These are phyloP conservation scores for Drosophila kurseongensis DNA, from an alignment of 1,140 invertebrate genomes.

Conservation along the genomic window DNA sequence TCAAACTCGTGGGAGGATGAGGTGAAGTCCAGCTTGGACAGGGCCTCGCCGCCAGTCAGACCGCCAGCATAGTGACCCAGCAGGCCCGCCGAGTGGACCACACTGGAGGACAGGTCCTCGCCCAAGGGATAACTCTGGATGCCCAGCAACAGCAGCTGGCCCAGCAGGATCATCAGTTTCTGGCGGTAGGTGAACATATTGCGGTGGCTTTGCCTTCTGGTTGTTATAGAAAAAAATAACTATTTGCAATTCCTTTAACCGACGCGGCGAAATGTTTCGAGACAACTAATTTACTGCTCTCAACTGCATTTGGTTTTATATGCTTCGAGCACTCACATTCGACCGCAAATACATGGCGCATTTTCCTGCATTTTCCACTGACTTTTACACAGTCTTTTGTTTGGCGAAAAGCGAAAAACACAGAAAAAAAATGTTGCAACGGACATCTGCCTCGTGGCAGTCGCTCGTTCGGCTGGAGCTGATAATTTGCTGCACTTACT, in stretches of 20 bases:
- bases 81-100: conserved; percentile 56
- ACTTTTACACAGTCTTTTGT: conserved; percentile 51
- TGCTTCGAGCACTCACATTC: conserved; percentile 25
- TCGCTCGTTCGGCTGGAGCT: conserved; percentile 49
- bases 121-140: conserved; percentile 45
- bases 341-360: conserved; percentile 27
- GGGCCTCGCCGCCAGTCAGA: conserved; percentile 58
- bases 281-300: conserved; percentile 75
- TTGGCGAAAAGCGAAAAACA: conserved; percentile 36
- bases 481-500: conserved; percentile 78
- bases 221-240: neutral
- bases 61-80: conserved; percentile 67
- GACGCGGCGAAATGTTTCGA: conserved; percentile 72
- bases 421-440: conserved; percentile 60
- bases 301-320: conserved; percentile 67
- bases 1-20: conserved; percentile 27
- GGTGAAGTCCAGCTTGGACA: conserved; percentile 57
- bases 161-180: conserved; percentile 53
- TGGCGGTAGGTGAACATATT: conserved; percentile 52
- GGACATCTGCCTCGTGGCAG: conserved; percentile 61
- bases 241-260: conserved; percentile 23
- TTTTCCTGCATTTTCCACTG: conserved; percentile 72
- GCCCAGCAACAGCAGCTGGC: conserved; percentile 36
- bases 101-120: conserved; percentile 32
- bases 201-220: neutral